Evolutionary conservation across 2,888 invertebrate species (phyloP), one percentile per base, ranked within the genome.

Genomic region (Formica aserva): DNA sequence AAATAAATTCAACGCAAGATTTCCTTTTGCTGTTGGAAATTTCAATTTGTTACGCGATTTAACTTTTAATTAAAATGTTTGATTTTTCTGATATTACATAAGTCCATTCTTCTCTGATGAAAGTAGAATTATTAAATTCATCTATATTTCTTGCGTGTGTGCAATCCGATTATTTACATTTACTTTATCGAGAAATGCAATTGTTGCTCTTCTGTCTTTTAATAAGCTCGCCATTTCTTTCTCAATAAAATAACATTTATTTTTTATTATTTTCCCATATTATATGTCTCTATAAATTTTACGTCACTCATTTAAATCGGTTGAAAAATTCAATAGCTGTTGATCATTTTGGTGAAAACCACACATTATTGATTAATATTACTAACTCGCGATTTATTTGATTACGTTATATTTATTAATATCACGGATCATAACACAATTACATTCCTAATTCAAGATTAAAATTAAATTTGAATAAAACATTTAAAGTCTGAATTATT

Each of bases 121-220:
- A 60, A 57, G 11, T 35, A 35, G 41, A 22, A 78, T 45, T 60
- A 60, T 45, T 71, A 71, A 57, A 32, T 71, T 55, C 4, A 55
- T 9, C 11, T 78, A 22, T 78, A 78, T 71, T 78, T 52, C 57
- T 55, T 22, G 32, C 6, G 32, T 35, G 32, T 35, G 32, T 35
- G 45, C 38, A 60, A 78, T 78, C 78, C 71, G 78, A 78, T 78
- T 78, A 78, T 71, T 78, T 78, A 41, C 13, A 78, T 71, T 78
- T 78, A 41, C 13, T 29, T 15, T 57, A 69, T 77, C 32, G 57
- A 41, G 57, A 60, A 60, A 78, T 60, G n/a, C 15, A 78, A 71
- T 78, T 71, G 32, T 22, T 57, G 57, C 4, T 15, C 71, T 11
- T 78, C 15, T 67, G n/a, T 55, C 32, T 78, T 78, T 71, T 78